phyloP scores from a whole-genome alignment of 2,888 invertebrate species.

The Lithosia quadra region DNA sequence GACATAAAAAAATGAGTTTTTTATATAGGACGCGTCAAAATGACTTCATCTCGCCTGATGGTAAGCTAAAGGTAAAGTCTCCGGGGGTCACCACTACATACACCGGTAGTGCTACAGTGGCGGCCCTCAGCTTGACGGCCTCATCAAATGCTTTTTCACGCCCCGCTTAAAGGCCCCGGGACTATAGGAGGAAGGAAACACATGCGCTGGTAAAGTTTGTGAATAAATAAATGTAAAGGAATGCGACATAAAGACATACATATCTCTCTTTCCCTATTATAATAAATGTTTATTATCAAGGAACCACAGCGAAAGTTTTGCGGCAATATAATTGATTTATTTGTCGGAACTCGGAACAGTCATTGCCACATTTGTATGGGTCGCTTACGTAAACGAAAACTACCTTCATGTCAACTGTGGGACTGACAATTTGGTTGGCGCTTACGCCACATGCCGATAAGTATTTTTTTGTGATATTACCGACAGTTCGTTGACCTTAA shows the following conservation, averaged over 20 bases:
- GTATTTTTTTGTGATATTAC: not conserved
- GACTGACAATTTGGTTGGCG: not conserved
- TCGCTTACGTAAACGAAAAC: not conserved
- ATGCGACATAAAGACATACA: conserved; percentile 1
- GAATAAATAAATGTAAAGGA: not conserved
- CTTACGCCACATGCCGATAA: not conserved
- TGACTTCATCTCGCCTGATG: not conserved
- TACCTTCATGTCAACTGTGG: not conserved
- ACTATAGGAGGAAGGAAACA: too few relatives aligned
- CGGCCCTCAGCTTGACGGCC: too few relatives aligned
- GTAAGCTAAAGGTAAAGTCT: too few relatives aligned
- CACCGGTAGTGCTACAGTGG: too few relatives aligned
- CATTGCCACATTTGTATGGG: not conserved
- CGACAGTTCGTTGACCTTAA: conserved; percentile 7
- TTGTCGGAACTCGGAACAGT: not conserved
- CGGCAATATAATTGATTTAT: conserved; percentile 7
- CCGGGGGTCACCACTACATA: too few relatives aligned
- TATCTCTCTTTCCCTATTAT: not conserved
- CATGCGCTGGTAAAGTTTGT: too few relatives aligned
- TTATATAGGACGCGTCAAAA: not conserved
- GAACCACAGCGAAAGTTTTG: conserved; percentile 11
- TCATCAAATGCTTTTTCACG: too few relatives aligned
- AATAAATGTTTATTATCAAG: not conserved
- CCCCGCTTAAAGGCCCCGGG: too few relatives aligned
- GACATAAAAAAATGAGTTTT: too few relatives aligned